Conservation (phyloP, 2,797 vertebrate species). For the Chiloscyllium punctatum region DNA sequence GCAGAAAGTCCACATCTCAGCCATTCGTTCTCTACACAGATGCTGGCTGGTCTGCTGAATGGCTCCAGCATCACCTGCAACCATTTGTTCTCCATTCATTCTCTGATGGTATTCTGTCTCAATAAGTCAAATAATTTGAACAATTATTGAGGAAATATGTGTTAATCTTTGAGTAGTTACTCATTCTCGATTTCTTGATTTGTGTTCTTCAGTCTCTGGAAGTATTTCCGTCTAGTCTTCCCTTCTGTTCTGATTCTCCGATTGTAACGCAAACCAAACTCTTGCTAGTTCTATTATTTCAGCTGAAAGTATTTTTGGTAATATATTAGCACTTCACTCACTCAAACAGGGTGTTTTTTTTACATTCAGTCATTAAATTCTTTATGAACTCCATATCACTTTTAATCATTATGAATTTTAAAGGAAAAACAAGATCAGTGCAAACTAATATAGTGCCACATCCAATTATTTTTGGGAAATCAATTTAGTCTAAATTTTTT, state of each 20-base stretch:
- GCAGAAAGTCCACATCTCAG: not conserved
- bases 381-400: not conserved
- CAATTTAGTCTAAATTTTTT: not conserved
- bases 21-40: not conserved
- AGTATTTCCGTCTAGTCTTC: not conserved
- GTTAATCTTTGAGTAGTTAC: not conserved
- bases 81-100: not conserved
- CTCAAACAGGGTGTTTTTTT: not conserved
- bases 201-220: not conserved
- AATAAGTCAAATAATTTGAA: not conserved
- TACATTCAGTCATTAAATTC: not conserved
- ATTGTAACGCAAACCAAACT: not conserved
- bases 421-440: not conserved
- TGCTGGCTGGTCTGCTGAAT: not conserved
- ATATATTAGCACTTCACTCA: not conserved
- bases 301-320: not conserved
- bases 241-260: not conserved
- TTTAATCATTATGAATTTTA: not conserved
- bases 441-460: not conserved
- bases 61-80: not conserved
- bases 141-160: not conserved
- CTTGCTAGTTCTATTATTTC: constrained; percentile 14
- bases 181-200: not conserved
- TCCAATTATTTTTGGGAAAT: not conserved
- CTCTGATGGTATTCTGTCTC: not conserved